phyloP scores from a whole-genome alignment of 2,888 invertebrate species.

The Philopedon plagiatum region DNA sequence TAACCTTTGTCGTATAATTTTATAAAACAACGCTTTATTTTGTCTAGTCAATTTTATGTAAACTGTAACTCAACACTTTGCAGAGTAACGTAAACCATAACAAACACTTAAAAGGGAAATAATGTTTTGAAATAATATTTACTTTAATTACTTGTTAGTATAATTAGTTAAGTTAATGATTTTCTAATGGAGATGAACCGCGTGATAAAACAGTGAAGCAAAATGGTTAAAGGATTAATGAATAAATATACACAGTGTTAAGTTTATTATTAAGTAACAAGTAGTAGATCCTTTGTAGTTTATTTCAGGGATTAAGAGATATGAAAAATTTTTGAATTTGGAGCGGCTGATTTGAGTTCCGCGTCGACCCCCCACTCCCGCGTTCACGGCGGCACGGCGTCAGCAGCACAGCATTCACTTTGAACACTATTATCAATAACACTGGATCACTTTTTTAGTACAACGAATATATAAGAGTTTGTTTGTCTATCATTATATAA shows the following conservation, averaged over 20 bases:
- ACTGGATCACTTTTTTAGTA: no score
- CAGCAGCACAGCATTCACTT: no score
- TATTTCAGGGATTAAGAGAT: no score
- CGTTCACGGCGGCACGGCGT: no score
- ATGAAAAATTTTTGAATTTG: no score
- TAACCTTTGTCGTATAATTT: background rate
- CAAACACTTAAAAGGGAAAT: constrained; percentile 1
- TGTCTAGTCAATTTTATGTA: constrained; percentile 5
- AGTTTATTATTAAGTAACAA: no score
- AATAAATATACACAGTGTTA: background rate
- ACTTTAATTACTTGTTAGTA: constrained; percentile 14
- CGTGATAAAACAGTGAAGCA: background rate
- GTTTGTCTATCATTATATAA: no score
- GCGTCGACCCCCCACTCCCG: no score
- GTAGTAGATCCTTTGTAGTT: no score
- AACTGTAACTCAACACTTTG: constrained; percentile 8
- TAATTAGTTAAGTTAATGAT: constrained; percentile 15
- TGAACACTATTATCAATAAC: no score
- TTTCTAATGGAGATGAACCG: constrained; percentile 5
- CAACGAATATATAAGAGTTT: no score
- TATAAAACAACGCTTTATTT: constrained; percentile 4
- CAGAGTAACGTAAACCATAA: constrained; percentile 7
- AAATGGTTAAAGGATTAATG: background rate
- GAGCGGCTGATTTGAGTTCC: no score
- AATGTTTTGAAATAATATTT: constrained; percentile 2